Conservation (phyloP, 2,797 vertebrate genomes). For the Gobionotothen gibberifrons region DNA sequence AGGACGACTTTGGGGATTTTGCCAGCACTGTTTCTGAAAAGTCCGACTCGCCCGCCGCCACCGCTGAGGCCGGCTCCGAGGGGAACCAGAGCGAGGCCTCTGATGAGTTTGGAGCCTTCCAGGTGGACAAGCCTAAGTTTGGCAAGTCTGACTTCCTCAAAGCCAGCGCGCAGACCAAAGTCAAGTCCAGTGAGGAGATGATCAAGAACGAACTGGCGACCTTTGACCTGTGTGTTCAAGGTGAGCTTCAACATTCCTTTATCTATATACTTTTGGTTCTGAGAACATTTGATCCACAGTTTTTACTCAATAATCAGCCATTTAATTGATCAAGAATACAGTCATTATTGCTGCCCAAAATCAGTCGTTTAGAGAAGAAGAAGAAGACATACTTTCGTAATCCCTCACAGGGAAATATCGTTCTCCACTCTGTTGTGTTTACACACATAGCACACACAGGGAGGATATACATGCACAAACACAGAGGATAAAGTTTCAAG, state of each 20-base stretch:
- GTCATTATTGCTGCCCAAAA: not conserved
- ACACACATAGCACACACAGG: too few relatives aligned
- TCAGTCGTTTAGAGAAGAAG: not conserved
- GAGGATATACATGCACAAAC: too few relatives aligned
- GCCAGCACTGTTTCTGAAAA: slow-evolving; percentile 82
- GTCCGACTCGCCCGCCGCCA: slow-evolving; percentile 73
- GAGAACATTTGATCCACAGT: not conserved
- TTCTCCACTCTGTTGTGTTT: too few relatives aligned
- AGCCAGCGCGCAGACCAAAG: slow-evolving; percentile 93
- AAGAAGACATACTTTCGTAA: too few relatives aligned
- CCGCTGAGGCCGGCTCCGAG: slow-evolving; percentile 57
- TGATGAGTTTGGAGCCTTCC: slow-evolving; percentile 94
- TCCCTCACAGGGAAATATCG: too few relatives aligned
- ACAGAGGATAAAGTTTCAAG: too few relatives aligned
- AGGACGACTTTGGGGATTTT: slow-evolving; percentile 89
- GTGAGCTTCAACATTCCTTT: slow-evolving; percentile 80
- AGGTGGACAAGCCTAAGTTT: slow-evolving; percentile 96
- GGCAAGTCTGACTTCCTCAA: slow-evolving; percentile 98
- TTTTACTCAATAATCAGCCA: not conserved
- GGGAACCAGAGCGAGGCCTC: slow-evolving; percentile 79
- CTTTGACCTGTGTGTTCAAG: slow-evolving; percentile 97
- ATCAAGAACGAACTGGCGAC: slow-evolving; percentile 97
- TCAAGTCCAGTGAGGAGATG: slow-evolving; percentile 99
- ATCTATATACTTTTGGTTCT: not conserved
- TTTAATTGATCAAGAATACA: not conserved